These are phyloP conservation scores for Varanus salvator DNA, from an alignment of 2,113 vertebrate genomes.

Conservation along the genomic window DNA sequence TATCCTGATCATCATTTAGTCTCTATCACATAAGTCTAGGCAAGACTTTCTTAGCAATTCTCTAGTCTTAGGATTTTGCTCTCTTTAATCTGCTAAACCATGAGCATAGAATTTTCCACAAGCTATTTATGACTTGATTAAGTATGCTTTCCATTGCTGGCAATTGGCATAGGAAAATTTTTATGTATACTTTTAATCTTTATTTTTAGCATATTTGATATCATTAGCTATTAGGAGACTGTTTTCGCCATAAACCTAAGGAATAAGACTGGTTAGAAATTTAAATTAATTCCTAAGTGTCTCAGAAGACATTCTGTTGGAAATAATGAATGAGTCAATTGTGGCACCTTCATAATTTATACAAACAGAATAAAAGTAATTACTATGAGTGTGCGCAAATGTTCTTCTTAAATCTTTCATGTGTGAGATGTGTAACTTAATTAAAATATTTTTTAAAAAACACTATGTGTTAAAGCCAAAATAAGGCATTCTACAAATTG, in stretches of 20 bases:
- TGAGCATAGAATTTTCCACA: not conserved
- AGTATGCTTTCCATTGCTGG: not conserved
- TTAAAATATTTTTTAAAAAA: not conserved
- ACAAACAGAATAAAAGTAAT: not conserved
- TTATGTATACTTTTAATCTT: conserved; percentile 20
- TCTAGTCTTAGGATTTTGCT: not conserved
- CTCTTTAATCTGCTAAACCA: not conserved
- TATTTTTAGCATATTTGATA: conserved; percentile 20
- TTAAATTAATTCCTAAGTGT: not conserved
- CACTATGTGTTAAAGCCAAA: not conserved
- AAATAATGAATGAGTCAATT: not conserved
- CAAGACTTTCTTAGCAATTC: not conserved
- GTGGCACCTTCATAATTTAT: not conserved
- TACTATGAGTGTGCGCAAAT: fast-evolving
- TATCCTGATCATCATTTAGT: not conserved
- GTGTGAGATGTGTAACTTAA: conserved; percentile 2
- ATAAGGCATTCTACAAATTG: not conserved
- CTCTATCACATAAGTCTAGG: not conserved
- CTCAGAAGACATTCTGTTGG: not conserved
- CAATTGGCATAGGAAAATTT: not conserved
- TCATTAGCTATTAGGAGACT: not conserved
- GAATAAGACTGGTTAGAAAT: not conserved
- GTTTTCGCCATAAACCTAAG: not conserved
- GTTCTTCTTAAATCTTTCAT: conserved; percentile 28
- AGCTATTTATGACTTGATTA: conserved; percentile 1